Percentiles rank a stretch among this genome's conserved stretches.
Evolutionary conservation across 2,797 vertebrate species (phyloP).

Genomic region (Sebastes miniatus): DNA sequence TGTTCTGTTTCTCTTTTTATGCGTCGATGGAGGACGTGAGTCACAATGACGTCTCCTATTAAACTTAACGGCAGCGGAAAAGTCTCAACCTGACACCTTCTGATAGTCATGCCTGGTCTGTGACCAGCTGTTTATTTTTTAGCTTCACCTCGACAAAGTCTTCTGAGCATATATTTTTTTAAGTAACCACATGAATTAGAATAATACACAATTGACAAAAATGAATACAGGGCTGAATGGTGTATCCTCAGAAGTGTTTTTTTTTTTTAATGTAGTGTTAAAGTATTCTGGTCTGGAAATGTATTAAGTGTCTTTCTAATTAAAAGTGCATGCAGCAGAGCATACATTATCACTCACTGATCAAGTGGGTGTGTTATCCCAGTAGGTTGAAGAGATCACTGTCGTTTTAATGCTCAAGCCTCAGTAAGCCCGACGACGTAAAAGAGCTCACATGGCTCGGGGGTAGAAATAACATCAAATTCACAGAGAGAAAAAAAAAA

Average conservation of each 20-base stretch:
- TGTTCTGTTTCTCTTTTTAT: not conserved
- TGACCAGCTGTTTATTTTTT: not conserved
- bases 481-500: too few species aligned
- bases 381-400: not conserved
- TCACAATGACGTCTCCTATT: slow-evolving; percentile 1
- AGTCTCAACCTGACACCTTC: not conserved
- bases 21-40: not conserved
- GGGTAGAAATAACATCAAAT: not conserved
- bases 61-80: not conserved
- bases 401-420: not conserved
- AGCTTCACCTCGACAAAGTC: not conserved
- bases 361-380: not conserved
- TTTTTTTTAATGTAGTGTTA: not conserved
- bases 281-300: not conserved
- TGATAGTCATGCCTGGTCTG: not conserved
- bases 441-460: not conserved
- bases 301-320: not conserved
- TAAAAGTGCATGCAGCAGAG: not conserved
- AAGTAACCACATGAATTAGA: not conserved
- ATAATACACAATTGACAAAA: not conserved
- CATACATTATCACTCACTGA: slow-evolving; percentile 2
- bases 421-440: not conserved
- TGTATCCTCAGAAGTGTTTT: not conserved
- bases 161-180: not conserved
- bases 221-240: not conserved